Evolutionary conservation across 2,888 invertebrate species (phyloP).

Genomic region (Heliconius aoede): DNA sequence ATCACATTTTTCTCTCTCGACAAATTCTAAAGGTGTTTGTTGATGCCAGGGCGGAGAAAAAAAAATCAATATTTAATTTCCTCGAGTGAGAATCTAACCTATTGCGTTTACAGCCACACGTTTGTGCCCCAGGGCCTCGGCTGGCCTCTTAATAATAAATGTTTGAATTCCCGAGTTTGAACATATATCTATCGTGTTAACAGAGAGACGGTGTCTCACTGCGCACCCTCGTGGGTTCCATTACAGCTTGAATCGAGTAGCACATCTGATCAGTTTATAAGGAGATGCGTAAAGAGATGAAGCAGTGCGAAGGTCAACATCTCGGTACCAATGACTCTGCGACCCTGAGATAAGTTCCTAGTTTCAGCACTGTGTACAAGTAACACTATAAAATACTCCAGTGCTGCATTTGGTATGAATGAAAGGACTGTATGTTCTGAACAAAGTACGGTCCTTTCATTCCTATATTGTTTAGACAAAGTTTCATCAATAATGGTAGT

Average conservation of each 20-base stretch:
- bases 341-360: slow-evolving; percentile 56
- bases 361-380: slow-evolving; percentile 43
- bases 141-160: no score
- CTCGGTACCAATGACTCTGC: slow-evolving; percentile 54
- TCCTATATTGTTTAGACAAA: no score
- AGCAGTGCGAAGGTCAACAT: slow-evolving; percentile 67
- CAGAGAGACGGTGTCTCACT: accelerated
- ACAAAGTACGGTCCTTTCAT: no score
- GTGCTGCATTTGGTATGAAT: background rate
- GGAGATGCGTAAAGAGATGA: slow-evolving; percentile 56
- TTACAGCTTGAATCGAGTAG: background rate
- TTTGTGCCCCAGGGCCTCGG: no score
- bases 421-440: background rate
- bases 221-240: background rate
- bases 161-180: no score
- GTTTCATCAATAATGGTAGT: no score
- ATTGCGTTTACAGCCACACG: no score
- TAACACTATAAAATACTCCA: background rate
- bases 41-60: no score
- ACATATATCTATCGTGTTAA: background rate
- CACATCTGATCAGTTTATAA: slow-evolving; percentile 47
- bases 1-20: no score
- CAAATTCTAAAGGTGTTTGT: no score
- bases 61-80: no score
- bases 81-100: no score